These are phyloP conservation scores for Crocidura indochinensis DNA, from an alignment of 2,797 vertebrate species.

Conservation along the genomic window DNA sequence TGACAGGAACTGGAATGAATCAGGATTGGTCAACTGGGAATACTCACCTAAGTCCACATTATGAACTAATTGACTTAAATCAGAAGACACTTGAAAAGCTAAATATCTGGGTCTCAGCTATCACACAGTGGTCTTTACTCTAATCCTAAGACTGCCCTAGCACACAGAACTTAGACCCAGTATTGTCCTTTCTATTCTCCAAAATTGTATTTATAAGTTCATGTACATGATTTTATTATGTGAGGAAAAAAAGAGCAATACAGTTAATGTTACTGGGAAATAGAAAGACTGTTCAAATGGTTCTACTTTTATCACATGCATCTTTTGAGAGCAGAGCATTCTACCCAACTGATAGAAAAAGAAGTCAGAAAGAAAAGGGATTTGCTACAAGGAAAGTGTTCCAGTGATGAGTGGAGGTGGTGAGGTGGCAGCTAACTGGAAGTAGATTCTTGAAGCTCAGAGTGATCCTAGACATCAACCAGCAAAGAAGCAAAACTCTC, in stretches of 20 bases:
- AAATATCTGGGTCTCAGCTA: neutral
- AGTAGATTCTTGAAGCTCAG: neutral
- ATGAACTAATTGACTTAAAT: neutral
- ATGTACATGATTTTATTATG: neutral
- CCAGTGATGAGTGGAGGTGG: neutral
- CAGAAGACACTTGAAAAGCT: slow-evolving; percentile 32
- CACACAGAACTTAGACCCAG: too few relatives aligned
- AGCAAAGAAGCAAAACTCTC: neutral
- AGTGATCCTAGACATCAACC: neutral
- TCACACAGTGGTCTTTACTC: neutral
- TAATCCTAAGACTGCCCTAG: neutral
- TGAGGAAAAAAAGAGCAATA: neutral
- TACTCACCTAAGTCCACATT: neutral
- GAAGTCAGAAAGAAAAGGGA: neutral
- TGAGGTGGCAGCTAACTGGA: neutral
- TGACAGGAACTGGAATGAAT: neutral
- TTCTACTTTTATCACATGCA: neutral
- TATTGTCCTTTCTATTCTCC: neutral
- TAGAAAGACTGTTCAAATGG: neutral
- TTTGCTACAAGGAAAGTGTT: neutral
- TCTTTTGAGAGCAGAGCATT: slow-evolving; percentile 22
- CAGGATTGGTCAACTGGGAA: neutral
- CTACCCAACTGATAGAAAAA: neutral
- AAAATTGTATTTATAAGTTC: neutral
- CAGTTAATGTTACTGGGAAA: slow-evolving; percentile 32